Base-by-base conservation (phyloP, 2,888 invertebrate species). In the Luperina testacea region DNA sequence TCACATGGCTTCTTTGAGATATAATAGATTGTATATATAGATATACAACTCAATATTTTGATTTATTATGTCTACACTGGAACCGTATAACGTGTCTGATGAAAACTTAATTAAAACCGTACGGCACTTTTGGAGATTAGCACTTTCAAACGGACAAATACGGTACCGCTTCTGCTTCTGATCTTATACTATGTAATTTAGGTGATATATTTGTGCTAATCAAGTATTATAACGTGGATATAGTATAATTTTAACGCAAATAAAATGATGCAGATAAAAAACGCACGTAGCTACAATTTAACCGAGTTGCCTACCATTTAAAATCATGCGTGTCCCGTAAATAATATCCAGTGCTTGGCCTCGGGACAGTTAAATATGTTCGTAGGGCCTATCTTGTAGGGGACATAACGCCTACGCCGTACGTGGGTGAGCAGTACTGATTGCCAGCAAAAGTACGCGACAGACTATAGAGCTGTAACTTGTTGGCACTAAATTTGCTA, bases 391-490 rank as follows among this genome's bases (percentile, higher is more conserved):
- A 80, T 72, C 76, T 83, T 83, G 77, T 72, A 79, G 32, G 72
- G 45, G 80, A 87, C 79, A 78, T 51, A 70, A 75, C 89, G 78
- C 83, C 87, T 71, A 81, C 89, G 51, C 65, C 8, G 1, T 8
- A 67, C 77, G 87, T 88, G 81, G 89, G 81, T 83, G 85, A 87
- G 72, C 77, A 81, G 86, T 57, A 75, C 82, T 86, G 82, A 88
- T 85, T 86, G 65, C 85, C 57, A 81, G 64, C 67, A 71, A 77
- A 81, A 81, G 32, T 75, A 75, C 73, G 72, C 64, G 27, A 84
- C 53, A 42, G 65, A 83, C 45, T 74, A 53, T 74, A 57, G 20
- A 67, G 42, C 15, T 48, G 73, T 61, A 48, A 69, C 72, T 65
- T 51, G 70, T 64, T 86, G 73, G 63, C 51, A 51, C 73, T 86